Conservation (phyloP, 2,797 vertebrate genomes). For the Coregonus sp. region DNA sequence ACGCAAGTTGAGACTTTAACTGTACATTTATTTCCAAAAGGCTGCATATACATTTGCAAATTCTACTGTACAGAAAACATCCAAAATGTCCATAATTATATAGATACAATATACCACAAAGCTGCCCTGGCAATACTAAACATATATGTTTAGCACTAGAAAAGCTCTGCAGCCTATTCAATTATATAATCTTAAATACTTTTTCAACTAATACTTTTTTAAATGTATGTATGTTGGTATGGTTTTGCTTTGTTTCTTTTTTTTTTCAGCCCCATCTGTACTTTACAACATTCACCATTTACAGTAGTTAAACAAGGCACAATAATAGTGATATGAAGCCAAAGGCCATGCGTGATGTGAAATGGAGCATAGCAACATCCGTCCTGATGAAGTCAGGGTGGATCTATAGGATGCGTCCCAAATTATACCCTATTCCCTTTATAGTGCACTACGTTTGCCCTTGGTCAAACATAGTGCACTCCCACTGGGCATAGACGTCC, state of each 20-base stretch:
- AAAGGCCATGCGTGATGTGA: slow-evolving; percentile 80
- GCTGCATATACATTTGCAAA: slow-evolving; percentile 86
- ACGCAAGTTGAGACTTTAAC: slow-evolving; percentile 62
- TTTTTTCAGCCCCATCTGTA: slow-evolving; percentile 78
- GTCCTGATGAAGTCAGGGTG: slow-evolving; percentile 4
- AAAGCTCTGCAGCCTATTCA: slow-evolving; percentile 77
- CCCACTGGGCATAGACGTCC: too few relatives aligned
- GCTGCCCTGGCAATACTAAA: slow-evolving; percentile 92
- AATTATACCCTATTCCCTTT: neutral
- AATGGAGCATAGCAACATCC: slow-evolving; percentile 1
- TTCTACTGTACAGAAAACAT: slow-evolving; percentile 93
- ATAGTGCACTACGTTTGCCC: neutral
- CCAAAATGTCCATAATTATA: slow-evolving; percentile 84
- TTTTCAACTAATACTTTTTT: slow-evolving; percentile 71
- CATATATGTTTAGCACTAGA: slow-evolving; percentile 87
- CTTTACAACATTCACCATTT: slow-evolving; percentile 98
- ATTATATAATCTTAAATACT: slow-evolving; percentile 67
- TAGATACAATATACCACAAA: slow-evolving; percentile 90
- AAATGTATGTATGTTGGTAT: slow-evolving; percentile 64
- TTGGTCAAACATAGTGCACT: too few relatives aligned
- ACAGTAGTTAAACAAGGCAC: slow-evolving; percentile 98
- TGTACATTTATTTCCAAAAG: slow-evolving; percentile 93
- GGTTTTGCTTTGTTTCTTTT: slow-evolving; percentile 30
- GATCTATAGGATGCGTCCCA: neutral
- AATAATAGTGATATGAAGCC: slow-evolving; percentile 90